Base-by-base conservation (phyloP, 2,888 invertebrate genomes). In the Thumatha senex region DNA sequence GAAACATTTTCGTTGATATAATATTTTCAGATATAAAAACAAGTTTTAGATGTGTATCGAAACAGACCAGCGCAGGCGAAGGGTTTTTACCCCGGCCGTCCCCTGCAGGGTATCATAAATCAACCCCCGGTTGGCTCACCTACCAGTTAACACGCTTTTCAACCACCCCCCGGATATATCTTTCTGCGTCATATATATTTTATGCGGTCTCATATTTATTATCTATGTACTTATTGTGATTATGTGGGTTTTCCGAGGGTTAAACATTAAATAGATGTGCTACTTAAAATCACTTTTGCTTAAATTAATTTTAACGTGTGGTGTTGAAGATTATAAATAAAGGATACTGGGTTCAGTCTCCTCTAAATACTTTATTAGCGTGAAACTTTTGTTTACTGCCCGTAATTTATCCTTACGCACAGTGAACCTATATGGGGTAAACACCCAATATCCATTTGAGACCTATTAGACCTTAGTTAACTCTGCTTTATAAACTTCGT, bases 101-200 rank as follows among this genome's bases (percentile, higher is more conserved):
- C 66, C 68, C 63, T 63, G 56, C 65, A 72, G 69, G 47, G 61
- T 45, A 59, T 56, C 65, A 75, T 78, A 75, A 79, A 78, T 78
- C 77, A 79, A 73, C 59, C 58, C 54, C 39, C 54, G 63, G 63
- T 72, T 63, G 63, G 61, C 63, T 66, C 63, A 69, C 59, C 64
- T 68, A 66, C 66, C 67, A 64, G 68, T 75, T 74, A 76, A 73
- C 76, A 74, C 70, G 64, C 67, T 64, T 71, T 72, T 62, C 62
- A 67, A 72, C 72, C 70, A 66, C 68, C 54, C 67, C 13, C 43
- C 39, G 51, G 51, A 62, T 67, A 48, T 63, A 66, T 57, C 40
- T 52, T 48, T 47, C 47, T 40, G 30, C 40, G 36, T 54, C 44
- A 58, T 62, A 55, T 54, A 45, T 57, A 40, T 61, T 52, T 54